These are phyloP conservation scores for Onychorhynchus coronatus DNA, from an alignment of 2,113 vertebrate species.

Conservation along the genomic window DNA sequence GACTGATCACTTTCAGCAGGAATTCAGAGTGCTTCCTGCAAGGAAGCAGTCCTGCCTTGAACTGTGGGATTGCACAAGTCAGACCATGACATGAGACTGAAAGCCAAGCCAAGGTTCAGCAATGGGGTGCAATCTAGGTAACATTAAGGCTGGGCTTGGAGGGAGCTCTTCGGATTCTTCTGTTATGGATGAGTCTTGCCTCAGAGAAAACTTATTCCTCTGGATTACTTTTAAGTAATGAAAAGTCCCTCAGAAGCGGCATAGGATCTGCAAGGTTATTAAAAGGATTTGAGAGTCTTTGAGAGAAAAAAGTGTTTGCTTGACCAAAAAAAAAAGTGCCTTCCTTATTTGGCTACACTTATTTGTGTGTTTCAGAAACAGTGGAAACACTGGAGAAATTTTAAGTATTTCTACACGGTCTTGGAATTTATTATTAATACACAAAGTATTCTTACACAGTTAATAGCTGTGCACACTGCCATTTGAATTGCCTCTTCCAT, in stretches of 20 bases:
- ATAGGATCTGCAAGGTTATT: not conserved
- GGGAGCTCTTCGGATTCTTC: not conserved
- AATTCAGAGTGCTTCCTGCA: not conserved
- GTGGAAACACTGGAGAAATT: not conserved
- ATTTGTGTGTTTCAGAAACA: not conserved
- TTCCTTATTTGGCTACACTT: not conserved
- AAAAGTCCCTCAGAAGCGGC: not conserved
- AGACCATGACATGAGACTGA: fast-evolving
- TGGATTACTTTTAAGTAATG: not conserved
- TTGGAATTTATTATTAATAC: not conserved
- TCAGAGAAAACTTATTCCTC: not conserved
- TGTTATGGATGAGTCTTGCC: not conserved
- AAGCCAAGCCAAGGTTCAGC: not conserved
- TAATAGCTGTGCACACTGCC: not conserved
- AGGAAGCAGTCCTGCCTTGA: not conserved
- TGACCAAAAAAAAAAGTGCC: not conserved
- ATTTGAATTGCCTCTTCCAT: not conserved
- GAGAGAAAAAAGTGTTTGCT: not conserved
- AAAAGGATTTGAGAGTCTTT: not conserved
- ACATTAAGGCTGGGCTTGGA: not conserved
- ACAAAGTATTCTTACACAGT: not conserved
- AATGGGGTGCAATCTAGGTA: not conserved
- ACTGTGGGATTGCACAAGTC: not conserved
- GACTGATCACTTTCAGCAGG: not conserved
- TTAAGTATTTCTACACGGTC: not conserved